Percentiles rank a stretch among this genome's conserved stretches.
phyloP scores from a whole-genome alignment of 1,140 invertebrate genomes.

The Pachyrhynchus sulphureomaculatus region DNA sequence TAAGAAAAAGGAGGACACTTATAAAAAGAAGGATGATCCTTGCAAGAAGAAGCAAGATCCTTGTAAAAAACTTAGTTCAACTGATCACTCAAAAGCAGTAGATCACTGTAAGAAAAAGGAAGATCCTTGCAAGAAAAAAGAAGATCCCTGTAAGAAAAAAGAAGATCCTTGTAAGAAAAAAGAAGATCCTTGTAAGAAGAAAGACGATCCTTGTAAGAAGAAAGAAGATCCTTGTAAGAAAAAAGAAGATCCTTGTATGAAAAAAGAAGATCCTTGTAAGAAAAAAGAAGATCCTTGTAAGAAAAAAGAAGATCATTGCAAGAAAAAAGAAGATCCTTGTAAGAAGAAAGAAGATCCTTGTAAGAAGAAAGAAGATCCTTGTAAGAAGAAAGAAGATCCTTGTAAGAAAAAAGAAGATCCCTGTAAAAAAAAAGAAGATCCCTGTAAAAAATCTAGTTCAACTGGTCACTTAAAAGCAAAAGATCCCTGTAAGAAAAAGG shows the following conservation, averaged over 20 bases:
- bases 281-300: constrained; percentile 2
- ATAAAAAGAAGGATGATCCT: not conserved
- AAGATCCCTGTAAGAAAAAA: not conserved
- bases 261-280: constrained; percentile 18
- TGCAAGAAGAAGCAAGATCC: not conserved
- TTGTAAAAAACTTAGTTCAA: constrained; percentile 2
- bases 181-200: constrained; percentile 29
- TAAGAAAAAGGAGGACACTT: not conserved
- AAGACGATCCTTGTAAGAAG: constrained; percentile 23
- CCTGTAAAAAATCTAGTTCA: constrained; percentile 19
- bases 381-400: not conserved
- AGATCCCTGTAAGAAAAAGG: constrained; percentile 12
- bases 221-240: constrained; percentile 17
- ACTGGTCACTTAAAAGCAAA: too few species aligned
- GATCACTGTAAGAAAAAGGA: constrained; percentile 14
- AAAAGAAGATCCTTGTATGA: constrained; percentile 11
- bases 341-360: constrained; percentile 2
- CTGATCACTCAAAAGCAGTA: too few species aligned
- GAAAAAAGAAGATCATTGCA: not conserved
- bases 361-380: constrained; percentile 13
- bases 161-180: not conserved
- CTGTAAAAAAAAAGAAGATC: not conserved
- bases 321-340: constrained; percentile 3
- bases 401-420: too few species aligned
- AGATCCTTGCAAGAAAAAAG: constrained; percentile 15